Conservation (phyloP, 2,113 vertebrate genomes). For the Dunckerocampus dactyliophorus region DNA sequence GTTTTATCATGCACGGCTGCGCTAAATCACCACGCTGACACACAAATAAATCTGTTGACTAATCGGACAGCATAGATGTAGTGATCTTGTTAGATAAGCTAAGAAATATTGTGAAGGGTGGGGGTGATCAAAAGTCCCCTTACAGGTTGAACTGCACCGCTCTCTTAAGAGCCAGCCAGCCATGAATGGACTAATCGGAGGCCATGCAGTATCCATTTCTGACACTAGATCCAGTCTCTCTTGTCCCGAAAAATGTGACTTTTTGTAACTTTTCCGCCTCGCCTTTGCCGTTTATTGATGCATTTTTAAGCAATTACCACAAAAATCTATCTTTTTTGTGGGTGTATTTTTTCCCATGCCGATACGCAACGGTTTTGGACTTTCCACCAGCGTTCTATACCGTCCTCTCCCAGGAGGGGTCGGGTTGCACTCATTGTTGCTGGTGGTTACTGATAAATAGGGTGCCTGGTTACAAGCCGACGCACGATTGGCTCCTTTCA, state of each 20-base stretch:
- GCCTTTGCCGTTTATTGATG: no score
- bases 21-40: constrained; percentile 12
- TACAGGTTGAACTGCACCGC: constrained; percentile 31
- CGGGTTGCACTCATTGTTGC: constrained; percentile 67
- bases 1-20: constrained; percentile 5
- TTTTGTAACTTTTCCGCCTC: not conserved
- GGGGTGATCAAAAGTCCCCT: constrained; percentile 48
- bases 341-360: no score
- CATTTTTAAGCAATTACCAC: no score
- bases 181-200: constrained; percentile 60
- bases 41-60: constrained; percentile 13
- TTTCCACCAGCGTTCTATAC: constrained; percentile 29
- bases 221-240: constrained; percentile 38
- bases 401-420: constrained; percentile 55
- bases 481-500: constrained; percentile 60
- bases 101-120: constrained; percentile 26
- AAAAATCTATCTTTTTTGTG: no score
- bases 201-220: constrained; percentile 45
- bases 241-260: constrained; percentile 1
- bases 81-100: not conserved
- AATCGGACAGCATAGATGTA: not conserved
- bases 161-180: constrained; percentile 59
- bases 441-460: constrained; percentile 72
- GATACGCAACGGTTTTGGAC: no score
- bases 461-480: constrained; percentile 66